Evolutionary conservation across 2,113 vertebrate species (phyloP).

Genomic region (Pyrgilauda ruficollis): DNA sequence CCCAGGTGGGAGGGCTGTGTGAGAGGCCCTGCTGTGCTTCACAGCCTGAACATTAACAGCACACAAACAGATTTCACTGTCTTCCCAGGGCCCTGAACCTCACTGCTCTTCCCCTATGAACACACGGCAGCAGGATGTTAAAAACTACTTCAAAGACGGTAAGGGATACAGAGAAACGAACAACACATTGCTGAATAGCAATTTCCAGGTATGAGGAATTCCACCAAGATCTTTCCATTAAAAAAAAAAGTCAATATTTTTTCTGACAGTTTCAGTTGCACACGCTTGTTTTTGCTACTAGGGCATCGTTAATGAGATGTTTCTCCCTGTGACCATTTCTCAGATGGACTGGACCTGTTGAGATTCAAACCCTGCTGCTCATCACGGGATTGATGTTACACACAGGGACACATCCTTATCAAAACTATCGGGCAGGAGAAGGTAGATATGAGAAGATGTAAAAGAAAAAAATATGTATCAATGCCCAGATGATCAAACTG

Average conservation of each 20-base stretch:
- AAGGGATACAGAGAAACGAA: conserved; percentile 45
- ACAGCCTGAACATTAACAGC: not conserved
- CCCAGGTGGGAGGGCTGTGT: not conserved
- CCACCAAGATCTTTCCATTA: conserved; percentile 20
- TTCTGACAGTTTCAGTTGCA: conserved; percentile 28
- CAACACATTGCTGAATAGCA: conserved; percentile 33
- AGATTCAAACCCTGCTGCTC: not conserved
- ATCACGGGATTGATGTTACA: not conserved
- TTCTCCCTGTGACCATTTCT: not conserved
- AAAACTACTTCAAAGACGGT: conserved; percentile 17
- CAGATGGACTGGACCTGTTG: not conserved
- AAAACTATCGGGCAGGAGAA: conserved; percentile 31
- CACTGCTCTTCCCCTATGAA: conserved; percentile 13
- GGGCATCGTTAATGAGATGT: not conserved
- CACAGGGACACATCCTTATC: conserved; percentile 6
- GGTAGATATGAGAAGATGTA: conserved; percentile 40
- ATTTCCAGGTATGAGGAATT: conserved; percentile 29
- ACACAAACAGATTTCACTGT: not conserved
- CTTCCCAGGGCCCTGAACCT: not conserved
- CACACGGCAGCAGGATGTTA: conserved; percentile 38
- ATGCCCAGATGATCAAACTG: conserved; percentile 79
- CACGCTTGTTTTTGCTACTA: not conserved
- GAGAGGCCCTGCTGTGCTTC: not conserved
- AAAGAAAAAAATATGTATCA: conserved; percentile 32
- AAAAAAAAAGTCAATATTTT: conserved; percentile 33